Evolutionary conservation across 2,888 invertebrate species (phyloP).

Genomic region (Rhopalosiphum nymphaeae): DNA sequence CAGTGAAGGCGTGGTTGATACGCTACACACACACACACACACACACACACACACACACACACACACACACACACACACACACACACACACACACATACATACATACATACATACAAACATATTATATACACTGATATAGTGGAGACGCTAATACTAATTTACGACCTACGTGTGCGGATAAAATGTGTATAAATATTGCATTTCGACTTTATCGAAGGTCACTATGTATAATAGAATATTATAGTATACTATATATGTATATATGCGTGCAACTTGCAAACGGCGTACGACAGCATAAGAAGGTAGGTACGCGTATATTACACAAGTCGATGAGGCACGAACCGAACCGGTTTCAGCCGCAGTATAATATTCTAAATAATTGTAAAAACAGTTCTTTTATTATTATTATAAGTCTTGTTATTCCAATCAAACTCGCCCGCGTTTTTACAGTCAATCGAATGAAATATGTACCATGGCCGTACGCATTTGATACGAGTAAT

Average conservation of each 20-base stretch:
- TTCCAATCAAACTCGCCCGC: neutral
- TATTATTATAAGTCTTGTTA: neutral
- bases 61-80: too few species aligned
- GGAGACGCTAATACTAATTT: constrained; percentile 48
- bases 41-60: neutral
- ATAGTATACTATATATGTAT: neutral
- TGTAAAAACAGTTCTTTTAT: constrained; percentile 3
- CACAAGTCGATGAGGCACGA: neutral
- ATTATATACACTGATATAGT: neutral
- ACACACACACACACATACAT: too few species aligned
- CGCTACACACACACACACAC: neutral
- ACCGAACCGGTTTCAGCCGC: constrained; percentile 13
- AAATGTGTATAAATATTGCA: constrained; percentile 56
- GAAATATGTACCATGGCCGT: neutral
- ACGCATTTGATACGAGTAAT: neutral
- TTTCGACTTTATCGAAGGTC: constrained; percentile 54
- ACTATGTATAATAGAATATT: constrained; percentile 5
- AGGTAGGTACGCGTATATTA: neutral
- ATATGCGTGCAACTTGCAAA: constrained; percentile 26
- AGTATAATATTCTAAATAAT: constrained; percentile 20
- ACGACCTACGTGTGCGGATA: constrained; percentile 25
- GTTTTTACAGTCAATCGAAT: neutral
- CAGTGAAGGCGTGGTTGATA: constrained; percentile 18
- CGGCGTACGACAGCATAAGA: neutral
- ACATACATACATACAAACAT: too few species aligned